phyloP scores from a whole-genome alignment of 2,888 invertebrate species.

The Pristionchus arcanus region DNA sequence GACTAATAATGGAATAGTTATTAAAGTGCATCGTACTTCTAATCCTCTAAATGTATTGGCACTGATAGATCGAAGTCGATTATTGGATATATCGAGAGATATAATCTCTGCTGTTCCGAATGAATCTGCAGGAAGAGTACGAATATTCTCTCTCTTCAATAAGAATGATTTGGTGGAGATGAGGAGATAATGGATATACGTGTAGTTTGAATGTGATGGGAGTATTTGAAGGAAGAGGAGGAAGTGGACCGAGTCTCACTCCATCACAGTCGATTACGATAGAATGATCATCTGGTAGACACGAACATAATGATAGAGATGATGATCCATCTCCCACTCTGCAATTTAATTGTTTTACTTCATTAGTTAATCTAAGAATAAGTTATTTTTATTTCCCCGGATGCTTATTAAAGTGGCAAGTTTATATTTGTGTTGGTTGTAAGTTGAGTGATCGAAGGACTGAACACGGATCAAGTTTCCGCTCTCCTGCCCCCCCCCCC shows the following conservation, averaged over 20 bases:
- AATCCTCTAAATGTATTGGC: constrained; percentile 79
- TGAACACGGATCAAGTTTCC: constrained; percentile 6
- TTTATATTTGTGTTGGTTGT: not conserved
- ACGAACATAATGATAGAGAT: not conserved
- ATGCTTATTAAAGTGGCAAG: too few relatives aligned
- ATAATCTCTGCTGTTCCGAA: constrained; percentile 51
- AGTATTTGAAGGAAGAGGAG: constrained; percentile 17
- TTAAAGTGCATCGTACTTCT: constrained; percentile 69
- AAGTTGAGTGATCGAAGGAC: not conserved
- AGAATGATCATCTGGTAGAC: constrained; percentile 49
- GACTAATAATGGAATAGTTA: constrained; percentile 3
- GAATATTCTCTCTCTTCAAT: constrained; percentile 12
- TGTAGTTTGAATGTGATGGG: constrained; percentile 38
- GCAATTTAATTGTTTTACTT: not conserved
- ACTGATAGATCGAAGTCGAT: constrained; percentile 77
- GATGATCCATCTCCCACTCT: constrained; percentile 22
- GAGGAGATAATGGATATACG: not conserved
- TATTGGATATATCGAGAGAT: constrained; percentile 73
- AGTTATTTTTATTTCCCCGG: not conserved
- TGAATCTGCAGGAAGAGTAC: constrained; percentile 14
- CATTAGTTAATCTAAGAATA: too few relatives aligned
- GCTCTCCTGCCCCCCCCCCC: not conserved
- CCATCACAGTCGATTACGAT: constrained; percentile 42
- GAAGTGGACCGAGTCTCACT: not conserved
- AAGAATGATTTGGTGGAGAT: not conserved